Conservation (phyloP, 2,888 invertebrate species). For the Chloromyia formosa region DNA sequence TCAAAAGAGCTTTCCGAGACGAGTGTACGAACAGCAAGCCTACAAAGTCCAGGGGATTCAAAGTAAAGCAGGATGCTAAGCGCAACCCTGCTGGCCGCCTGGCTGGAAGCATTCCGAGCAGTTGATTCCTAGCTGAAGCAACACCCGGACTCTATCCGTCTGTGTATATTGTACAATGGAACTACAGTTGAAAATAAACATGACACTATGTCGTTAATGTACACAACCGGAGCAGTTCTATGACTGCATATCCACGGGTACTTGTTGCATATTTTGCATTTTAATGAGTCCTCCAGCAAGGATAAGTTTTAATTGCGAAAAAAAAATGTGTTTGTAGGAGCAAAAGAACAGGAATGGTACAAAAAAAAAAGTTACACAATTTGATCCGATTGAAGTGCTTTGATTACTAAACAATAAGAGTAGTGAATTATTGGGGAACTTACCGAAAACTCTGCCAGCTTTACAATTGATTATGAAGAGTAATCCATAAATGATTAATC, state of each 20-base stretch:
- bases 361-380: slow-evolving; percentile 8
- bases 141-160: too few relatives aligned
- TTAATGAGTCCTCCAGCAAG: slow-evolving; percentile 21
- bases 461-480: slow-evolving; percentile 57
- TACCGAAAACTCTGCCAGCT: slow-evolving; percentile 62
- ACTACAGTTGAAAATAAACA: slow-evolving; percentile 27
- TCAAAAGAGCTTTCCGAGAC: neutral
- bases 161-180: too few relatives aligned
- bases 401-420: too few relatives aligned
- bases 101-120: too few relatives aligned
- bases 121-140: too few relatives aligned
- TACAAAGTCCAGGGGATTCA: neutral
- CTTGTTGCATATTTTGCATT: slow-evolving; percentile 41
- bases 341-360: neutral
- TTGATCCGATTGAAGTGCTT: too few relatives aligned
- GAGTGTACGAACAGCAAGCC: neutral
- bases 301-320: too few relatives aligned
- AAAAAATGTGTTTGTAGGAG: too few relatives aligned
- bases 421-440: slow-evolving; percentile 52
- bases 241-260: slow-evolving; percentile 10
- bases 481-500: slow-evolving; percentile 63
- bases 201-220: slow-evolving; percentile 23
- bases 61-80: neutral
- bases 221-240: neutral
- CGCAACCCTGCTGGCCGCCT: neutral